Evolutionary conservation across 2,113 vertebrate species (phyloP), one percentile per base, ranked within the genome.

Genomic region (Lepisosteus oculatus): DNA sequence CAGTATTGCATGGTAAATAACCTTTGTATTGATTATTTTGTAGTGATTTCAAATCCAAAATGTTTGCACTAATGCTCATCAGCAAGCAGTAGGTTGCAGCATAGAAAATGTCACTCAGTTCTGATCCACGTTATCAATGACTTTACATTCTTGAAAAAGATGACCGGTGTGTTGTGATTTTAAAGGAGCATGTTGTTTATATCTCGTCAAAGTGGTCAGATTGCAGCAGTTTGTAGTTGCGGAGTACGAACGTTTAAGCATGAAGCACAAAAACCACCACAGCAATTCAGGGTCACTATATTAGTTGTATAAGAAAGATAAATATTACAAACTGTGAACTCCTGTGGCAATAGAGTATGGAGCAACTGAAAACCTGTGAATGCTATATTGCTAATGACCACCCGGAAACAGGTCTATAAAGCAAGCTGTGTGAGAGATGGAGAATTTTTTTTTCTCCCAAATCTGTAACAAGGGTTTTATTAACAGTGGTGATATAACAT

Each of bases 401-500:
- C 17, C 17, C 17, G 17, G 17, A 29, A 29, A 29, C 17, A 29
- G 17, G 1, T 29, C 17, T 29, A 29, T 70, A 66, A 74, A 76
- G 47, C 77, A 70, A 71, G 41, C 69, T 76, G 74, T 79, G 71
- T 66, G 68, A 55, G 47, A 47, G 61, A 3, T 9, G 79, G 74
- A 75, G 78, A 87, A 79, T 75, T 79, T 77, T 72, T 72, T 78
- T 76, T 83, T 79, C 71, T 79, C 77, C 71, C 84, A 83, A 84
- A 91, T 90, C 90, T 88, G 72, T 80, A 81, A 85, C 83, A 83
- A 80, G 85, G 73, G 86, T 84, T 88, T 88, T 84, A 77, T 85
- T 89, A 84, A 88, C 88, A 54, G 82, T 81, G 79, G 87, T 90
- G 88, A 90, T 85, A 85, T 87, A 91, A 88, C 87, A 86, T 87